Base-by-base conservation (phyloP, 2,888 invertebrate genomes). In the Erynnis tages region DNA sequence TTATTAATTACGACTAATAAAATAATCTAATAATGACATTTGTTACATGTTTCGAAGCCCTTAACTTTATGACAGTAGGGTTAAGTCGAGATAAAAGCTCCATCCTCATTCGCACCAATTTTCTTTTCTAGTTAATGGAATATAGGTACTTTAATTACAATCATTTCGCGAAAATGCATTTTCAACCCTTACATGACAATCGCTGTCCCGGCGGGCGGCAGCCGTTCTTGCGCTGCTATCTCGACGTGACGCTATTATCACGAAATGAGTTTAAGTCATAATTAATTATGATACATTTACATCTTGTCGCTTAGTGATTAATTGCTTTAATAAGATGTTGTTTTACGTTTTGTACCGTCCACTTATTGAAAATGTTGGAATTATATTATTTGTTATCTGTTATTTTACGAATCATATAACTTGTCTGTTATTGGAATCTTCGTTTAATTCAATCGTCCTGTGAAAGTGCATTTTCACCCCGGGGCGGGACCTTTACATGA, bases 381-480 rank as follows among this genome's bases (percentile, higher is more conserved):
- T 27, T 25, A 25, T 25, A 6, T 8, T 25, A 8, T 5, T 25
- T 25, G 25, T 4, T 23, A 4, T 3, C 1, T 23, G 5, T 23
- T 6, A 6, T 23, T 7, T 40, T 40, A 27, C 41, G 10, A 27
- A 41, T 17, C 25, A 23, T 7, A 27, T 16, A 10, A 11, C 27
- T n/a, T n/a, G n/a, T n/a, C n/a, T 34, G 66, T 71, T 83, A 83
- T 79, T 77, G 69, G 71, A 72, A 80, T 84, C 79, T 82, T 81
- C 81, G 79, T 35, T n/a, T n/a, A n/a, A 79, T 79, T 79, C 82
- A 81, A 86, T 87, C 83, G 78, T 65, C 81, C 78, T 75, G 75
- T 69, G 77, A 83, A 85, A 88, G 87, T 88, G 87, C 86, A 88
- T 82, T 89, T 87, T 80, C 76, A 71, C 84, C 88, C 85, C 61